phyloP scores from a whole-genome alignment of 2,797 vertebrate genomes.

The Craterocephalus amniculus region DNA sequence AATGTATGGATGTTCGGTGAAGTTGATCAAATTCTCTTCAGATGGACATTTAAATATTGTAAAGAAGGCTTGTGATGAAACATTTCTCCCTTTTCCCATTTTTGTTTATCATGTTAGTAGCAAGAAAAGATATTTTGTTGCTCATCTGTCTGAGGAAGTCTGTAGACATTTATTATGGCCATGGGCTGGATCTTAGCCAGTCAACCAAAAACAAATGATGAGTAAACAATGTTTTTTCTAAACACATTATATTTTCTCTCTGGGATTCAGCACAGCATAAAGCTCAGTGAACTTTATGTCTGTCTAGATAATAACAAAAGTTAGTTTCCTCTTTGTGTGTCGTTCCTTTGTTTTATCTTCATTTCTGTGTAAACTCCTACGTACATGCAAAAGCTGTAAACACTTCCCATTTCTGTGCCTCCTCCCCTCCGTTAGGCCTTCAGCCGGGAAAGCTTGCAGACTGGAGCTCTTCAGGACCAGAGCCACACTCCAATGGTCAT shows the following conservation, averaged over 20 bases:
- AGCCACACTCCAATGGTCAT: conserved; percentile 64
- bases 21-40: conserved; percentile 16
- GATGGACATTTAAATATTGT: conserved; percentile 15
- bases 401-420: not conserved
- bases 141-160: conserved; percentile 36
- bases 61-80: conserved; percentile 15
- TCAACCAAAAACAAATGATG: conserved; percentile 34
- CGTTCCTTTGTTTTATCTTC: conserved; percentile 18
- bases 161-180: conserved; percentile 23
- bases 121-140: conserved; percentile 20
- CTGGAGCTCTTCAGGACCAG: conserved; percentile 65
- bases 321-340: conserved; percentile 5
- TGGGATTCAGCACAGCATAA: conserved; percentile 2
- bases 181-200: conserved; percentile 42
- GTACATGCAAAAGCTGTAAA: not conserved
- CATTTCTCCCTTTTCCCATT: conserved; percentile 11
- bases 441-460: conserved; percentile 74
- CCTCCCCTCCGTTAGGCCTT: conserved; percentile 51
- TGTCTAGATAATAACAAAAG: not conserved
- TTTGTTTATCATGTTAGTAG: conserved; percentile 28
- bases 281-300: conserved; percentile 28
- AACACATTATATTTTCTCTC: not conserved
- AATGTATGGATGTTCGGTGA: conserved; percentile 24
- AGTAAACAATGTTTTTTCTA: not conserved
- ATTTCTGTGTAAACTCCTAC: conserved; percentile 2